Base-by-base conservation (phyloP, 2,113 vertebrate species). In the Antechinus stuartii region DNA sequence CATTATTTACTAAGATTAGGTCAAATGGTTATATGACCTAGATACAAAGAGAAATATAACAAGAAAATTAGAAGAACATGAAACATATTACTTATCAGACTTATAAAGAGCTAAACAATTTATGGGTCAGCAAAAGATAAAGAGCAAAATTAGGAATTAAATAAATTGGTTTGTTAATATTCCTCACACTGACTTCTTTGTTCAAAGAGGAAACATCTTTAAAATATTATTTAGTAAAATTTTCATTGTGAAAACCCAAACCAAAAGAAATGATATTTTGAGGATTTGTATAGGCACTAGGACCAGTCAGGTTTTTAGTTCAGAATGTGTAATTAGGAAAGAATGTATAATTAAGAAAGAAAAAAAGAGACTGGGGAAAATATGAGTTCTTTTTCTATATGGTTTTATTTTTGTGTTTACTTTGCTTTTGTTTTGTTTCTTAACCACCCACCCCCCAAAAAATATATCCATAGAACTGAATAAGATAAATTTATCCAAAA, bases 171-270 rank as follows among this genome's bases (percentile, higher is more conserved):
- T 42, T 84, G 35, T 84, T 42, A 42, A 22, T 52, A 46, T 93
- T 96, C 95, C 90, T 26, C 49, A 54, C 49, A 61, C 27, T 76
- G 84, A 94, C 91, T 93, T 11, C 54, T 30, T 93, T 91, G 68
- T 94, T 95, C 96, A 91, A 11, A 90, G 52, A 96, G 52, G 23
- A 94, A 94, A 94, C 6, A 76, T 93, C 11, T 89, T 91, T 46
- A 95, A 92, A 93, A 93, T 91, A 6, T 30, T 68, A 42, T 94
- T 89, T 22, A 84, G 55, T 93, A 93, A 94, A 91, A n/a, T 96
- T 95, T 94, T 97, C 96, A 93, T 68, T 92, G 92, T 54, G 30
- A 90, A 95, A 90, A 84, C 19, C 49, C 93, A 94, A 94, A 96
- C 19, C 92, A 54, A 56, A 95, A 22, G 9, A 89, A 94, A 90